Percentiles rank a stretch among this genome's conserved stretches.
Evolutionary conservation across 2,113 vertebrate species (phyloP).

Genomic region (Isurus oxyrinchus): DNA sequence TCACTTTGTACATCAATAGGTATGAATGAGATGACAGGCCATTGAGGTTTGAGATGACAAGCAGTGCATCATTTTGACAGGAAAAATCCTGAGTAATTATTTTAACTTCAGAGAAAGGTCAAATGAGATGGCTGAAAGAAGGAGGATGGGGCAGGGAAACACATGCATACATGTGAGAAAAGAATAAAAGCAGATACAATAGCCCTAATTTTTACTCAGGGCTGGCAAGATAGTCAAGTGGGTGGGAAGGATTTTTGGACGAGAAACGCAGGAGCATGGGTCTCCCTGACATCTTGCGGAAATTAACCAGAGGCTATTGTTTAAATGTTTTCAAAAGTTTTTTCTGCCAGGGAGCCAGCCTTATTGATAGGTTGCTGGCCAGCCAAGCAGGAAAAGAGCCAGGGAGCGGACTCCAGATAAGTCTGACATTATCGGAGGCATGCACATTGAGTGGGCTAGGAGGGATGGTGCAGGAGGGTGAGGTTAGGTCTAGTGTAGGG

Average conservation of each 20-base stretch:
- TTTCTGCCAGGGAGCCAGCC: background rate
- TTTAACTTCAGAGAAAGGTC: background rate
- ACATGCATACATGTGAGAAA: background rate
- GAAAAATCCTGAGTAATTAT: background rate
- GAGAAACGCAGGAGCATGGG: background rate
- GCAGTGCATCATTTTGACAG: background rate
- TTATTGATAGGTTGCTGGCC: background rate
- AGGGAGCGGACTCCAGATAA: background rate
- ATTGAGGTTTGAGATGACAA: background rate
- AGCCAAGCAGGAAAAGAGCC: background rate
- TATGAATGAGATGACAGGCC: background rate
- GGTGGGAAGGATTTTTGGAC: background rate
- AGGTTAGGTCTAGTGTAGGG: background rate
- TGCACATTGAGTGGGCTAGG: background rate
- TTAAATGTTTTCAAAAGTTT: background rate
- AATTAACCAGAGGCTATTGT: background rate
- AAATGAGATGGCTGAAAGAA: background rate
- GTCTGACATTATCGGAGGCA: background rate
- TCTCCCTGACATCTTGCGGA: background rate
- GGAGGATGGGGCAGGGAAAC: background rate
- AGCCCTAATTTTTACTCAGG: background rate
- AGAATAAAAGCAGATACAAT: background rate
- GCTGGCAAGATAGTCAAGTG: background rate
- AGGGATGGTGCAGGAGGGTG: background rate
- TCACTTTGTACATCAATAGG: background rate